Conservation (phyloP, 2,113 vertebrate species). For the Raja brachyura region DNA sequence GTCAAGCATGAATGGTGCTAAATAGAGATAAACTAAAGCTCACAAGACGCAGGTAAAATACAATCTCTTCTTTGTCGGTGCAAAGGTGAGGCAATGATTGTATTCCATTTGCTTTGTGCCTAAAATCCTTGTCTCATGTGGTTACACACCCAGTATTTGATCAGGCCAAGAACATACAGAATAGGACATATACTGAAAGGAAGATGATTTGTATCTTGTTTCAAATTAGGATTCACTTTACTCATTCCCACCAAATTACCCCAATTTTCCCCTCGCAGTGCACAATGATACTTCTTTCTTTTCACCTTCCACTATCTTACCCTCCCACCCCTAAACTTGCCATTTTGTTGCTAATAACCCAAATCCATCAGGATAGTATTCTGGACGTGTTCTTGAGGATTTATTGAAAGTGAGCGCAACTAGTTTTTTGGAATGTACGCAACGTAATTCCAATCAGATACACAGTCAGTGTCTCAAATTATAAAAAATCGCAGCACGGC, state of each 20-base stretch:
- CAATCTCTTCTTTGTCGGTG: neutral
- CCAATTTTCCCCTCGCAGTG: neutral
- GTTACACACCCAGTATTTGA: neutral
- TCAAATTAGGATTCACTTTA: neutral
- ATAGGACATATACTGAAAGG: neutral
- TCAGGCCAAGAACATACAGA: neutral
- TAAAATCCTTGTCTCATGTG: neutral
- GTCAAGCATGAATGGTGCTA: neutral
- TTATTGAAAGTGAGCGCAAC: neutral
- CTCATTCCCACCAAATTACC: neutral
- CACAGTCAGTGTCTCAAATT: neutral
- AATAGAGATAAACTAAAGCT: neutral
- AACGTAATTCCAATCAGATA: neutral
- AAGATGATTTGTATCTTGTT: neutral
- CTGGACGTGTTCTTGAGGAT: neutral
- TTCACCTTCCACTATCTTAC: neutral
- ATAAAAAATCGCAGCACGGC: neutral
- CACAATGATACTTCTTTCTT: neutral
- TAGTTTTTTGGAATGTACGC: neutral
- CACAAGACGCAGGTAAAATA: neutral
- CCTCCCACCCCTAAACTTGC: too few relatives aligned
- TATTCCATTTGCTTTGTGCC: neutral
- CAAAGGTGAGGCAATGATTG: neutral
- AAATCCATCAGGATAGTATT: neutral
- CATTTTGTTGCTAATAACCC: neutral